Evolutionary conservation across 1,140 invertebrate species (phyloP).

Genomic region (Papilio xuthus): DNA sequence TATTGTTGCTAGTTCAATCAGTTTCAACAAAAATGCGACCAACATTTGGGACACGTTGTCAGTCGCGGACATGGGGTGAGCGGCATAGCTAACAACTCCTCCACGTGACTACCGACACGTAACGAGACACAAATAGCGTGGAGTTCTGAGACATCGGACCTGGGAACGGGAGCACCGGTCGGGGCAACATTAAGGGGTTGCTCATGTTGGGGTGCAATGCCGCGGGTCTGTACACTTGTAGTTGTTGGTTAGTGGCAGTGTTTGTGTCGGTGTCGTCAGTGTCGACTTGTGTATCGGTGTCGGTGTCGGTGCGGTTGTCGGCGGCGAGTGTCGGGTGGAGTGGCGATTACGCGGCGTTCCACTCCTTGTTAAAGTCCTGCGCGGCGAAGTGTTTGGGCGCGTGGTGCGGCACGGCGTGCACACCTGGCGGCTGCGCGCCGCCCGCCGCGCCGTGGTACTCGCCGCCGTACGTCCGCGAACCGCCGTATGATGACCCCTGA

Average conservation of each 20-base stretch:
- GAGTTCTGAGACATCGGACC: neutral
- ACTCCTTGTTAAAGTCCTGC: constrained; percentile 81
- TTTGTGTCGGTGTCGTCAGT: constrained; percentile 24
- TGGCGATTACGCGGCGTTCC: constrained; percentile 73
- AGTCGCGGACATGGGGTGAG: neutral
- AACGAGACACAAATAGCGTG: constrained; percentile 9
- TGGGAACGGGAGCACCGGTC: constrained; percentile 15
- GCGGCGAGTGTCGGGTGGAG: constrained; percentile 41
- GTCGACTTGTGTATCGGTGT: too few relatives aligned
- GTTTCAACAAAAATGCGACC: neutral
- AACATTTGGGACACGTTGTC: neutral
- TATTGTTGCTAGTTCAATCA: neutral
- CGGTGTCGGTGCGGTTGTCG: constrained; percentile 35
- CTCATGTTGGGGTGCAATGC: neutral
- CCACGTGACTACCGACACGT: constrained; percentile 26
- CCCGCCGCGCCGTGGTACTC: constrained; percentile 68
- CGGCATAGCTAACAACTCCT: constrained; percentile 21
- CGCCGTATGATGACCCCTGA: constrained; percentile 80
- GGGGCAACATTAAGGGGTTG: constrained; percentile 21
- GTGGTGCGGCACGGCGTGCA: constrained; percentile 78
- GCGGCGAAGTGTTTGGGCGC: constrained; percentile 80
- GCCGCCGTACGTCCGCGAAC: constrained; percentile 69
- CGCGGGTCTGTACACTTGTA: neutral
- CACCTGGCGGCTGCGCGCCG: constrained; percentile 72
- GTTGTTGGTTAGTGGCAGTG: constrained; percentile 27